Percentiles rank a stretch among this genome's conserved stretches.
Conservation (phyloP, 2,888 invertebrate genomes). For the Synergus japonicus region DNA sequence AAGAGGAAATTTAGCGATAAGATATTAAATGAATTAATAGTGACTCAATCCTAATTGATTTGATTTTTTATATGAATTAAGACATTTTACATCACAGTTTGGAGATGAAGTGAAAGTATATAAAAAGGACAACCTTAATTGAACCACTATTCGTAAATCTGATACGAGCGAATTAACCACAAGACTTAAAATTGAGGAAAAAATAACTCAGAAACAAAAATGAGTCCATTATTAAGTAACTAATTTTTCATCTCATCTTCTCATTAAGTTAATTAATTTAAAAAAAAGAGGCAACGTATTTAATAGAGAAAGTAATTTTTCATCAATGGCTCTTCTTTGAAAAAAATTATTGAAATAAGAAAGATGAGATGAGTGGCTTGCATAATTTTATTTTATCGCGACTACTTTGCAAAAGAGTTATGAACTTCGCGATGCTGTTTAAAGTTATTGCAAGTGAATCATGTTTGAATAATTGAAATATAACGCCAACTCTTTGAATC, state of each 20-base stretch:
- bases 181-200: background rate
- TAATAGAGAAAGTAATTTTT: background rate
- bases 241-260: background rate
- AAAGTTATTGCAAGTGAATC: background rate
- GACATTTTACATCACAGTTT: background rate
- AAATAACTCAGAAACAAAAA: background rate
- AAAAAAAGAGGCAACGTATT: background rate
- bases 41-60: background rate
- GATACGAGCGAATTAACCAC: background rate
- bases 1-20: no score
- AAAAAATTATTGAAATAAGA: background rate
- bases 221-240: background rate
- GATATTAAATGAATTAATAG: background rate
- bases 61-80: background rate
- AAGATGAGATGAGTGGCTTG: background rate
- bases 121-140: constrained; percentile 5
- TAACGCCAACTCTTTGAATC: constrained; percentile 1
- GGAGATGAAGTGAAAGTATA: constrained; percentile 8
- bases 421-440: constrained; percentile 3
- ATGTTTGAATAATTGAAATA: constrained; percentile 15
- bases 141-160: background rate
- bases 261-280: background rate
- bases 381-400: constrained; percentile 22
- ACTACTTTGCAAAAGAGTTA: constrained; percentile 7
- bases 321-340: background rate